Evolutionary conservation across 1,140 invertebrate species (phyloP), one percentile per base, ranked within the genome.

Genomic region (Dreissena rostriformis): DNA sequence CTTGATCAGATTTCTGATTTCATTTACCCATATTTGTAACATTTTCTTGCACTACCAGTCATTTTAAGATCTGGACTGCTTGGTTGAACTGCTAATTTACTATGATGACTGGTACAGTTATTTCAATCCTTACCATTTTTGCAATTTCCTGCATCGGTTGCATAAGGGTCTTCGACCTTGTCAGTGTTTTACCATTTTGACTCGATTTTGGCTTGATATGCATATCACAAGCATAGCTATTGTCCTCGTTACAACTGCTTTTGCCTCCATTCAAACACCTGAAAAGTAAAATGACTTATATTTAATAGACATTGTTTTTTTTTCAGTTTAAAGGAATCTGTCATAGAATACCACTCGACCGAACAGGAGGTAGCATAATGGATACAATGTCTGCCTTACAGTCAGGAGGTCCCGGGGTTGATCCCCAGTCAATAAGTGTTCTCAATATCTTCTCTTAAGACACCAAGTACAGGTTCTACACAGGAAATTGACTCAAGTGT

Each of bases 201-300:
- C 39, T 39, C 4, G 4, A 5, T 8, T 39, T 39, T 14, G 77
- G 57, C 22, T 70, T 79, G n/a, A 79, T 4, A 49, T 61, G 67
- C 15, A 79, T 19, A n/a, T 53, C 65, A 79, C 77, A 79, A 5
- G 77, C 66, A 79, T 71, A 79, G n/a, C 65, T 24, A 49, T 57
- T 70, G 49, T 79, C 77, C 57, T 79, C 77, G 70, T 79, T 79
- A 15, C 7, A 49, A 28, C 70, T 66, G 70, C 77, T 79, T 49
- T 79, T 79, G 51, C 77, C 77, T 10, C 77, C 77, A 79, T 79
- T 79, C 28, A 79, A 53, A 71, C 77, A 79, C 53, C 77, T 79
- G 67, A 39, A 70, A 52, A 55, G 22, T 65, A 24, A 57, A 22
- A 39, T 39, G 2, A 39, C 39, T 39, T 8, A 39, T n/a, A 39